Conservation (phyloP, 2,113 vertebrate genomes). For the Gallinago paraguaiae region DNA sequence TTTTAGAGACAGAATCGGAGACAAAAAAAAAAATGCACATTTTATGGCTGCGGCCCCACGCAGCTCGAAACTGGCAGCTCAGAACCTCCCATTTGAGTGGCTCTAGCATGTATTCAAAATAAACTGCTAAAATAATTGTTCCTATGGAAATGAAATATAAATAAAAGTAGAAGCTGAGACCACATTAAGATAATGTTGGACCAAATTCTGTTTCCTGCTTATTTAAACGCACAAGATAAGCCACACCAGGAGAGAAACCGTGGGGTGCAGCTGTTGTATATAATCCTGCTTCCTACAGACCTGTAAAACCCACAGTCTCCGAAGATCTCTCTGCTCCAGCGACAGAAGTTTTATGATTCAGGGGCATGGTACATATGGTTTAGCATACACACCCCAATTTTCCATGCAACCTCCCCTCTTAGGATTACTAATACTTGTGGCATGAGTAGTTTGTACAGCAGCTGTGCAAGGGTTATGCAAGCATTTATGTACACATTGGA, state of each 20-base stretch:
- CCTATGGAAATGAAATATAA: constrained; percentile 60
- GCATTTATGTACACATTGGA: constrained; percentile 57
- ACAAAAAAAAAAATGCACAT: not conserved
- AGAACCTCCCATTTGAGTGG: not conserved
- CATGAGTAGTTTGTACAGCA: constrained; percentile 66
- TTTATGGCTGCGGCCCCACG: not conserved
- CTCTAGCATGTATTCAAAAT: not conserved
- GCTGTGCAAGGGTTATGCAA: constrained; percentile 72
- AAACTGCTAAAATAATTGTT: constrained; percentile 38
- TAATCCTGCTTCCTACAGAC: constrained; percentile 49
- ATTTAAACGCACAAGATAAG: constrained; percentile 44
- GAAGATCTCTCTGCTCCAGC: constrained; percentile 45
- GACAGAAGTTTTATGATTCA: constrained; percentile 58
- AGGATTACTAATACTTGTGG: constrained; percentile 72
- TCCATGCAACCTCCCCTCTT: constrained; percentile 70
- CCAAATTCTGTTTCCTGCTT: constrained; percentile 16
- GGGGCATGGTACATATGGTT: constrained; percentile 69
- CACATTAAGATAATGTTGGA: constrained; percentile 7
- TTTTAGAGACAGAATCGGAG: not conserved
- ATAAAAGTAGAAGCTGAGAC: constrained; percentile 30
- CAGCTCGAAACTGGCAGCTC: not conserved
- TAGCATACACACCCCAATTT: constrained; percentile 70
- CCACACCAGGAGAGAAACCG: constrained; percentile 1
- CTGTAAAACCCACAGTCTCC: constrained; percentile 51
- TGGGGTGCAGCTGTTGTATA: constrained; percentile 34